phyloP scores from a whole-genome alignment of 2,888 invertebrate genomes.

The Keiferia lycopersicella region DNA sequence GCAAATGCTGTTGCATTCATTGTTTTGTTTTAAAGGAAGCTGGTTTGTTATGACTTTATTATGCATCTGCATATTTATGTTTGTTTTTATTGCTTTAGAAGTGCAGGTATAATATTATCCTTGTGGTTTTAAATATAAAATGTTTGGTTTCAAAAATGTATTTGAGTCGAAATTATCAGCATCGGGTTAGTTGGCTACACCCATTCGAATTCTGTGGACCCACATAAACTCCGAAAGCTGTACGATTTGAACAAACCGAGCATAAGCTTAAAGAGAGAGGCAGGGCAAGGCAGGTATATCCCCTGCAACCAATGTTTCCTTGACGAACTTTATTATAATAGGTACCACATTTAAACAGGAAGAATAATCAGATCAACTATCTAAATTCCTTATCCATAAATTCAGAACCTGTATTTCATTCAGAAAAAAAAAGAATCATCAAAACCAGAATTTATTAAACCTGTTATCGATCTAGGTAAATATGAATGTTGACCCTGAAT shows the following conservation, averaged over 20 bases:
- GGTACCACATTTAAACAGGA: background rate
- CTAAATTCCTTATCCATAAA: conserved; percentile 11
- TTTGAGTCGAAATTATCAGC: background rate
- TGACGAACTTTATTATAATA: background rate
- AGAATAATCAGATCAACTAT: conserved; percentile 7
- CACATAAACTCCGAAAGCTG: background rate
- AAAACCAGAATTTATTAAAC: background rate
- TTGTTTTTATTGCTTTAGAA: background rate
- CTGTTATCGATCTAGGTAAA: background rate
- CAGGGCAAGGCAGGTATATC: background rate
- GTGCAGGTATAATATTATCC: background rate
- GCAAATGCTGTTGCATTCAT: conserved; percentile 4
- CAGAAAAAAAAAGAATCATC: background rate
- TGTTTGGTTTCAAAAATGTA: background rate
- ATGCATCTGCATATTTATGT: conserved; percentile 3
- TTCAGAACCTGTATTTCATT: background rate
- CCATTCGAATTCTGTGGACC: background rate
- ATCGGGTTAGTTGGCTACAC: background rate
- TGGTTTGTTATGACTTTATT: background rate
- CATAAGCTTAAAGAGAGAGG: conserved; percentile 11
- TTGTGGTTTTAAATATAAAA: background rate
- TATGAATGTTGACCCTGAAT: background rate
- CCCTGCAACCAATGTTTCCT: background rate
- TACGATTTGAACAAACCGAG: background rate
- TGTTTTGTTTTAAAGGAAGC: background rate